These are phyloP conservation scores for Varanus salvator DNA, from an alignment of 2,113 vertebrate species.

Conservation along the genomic window DNA sequence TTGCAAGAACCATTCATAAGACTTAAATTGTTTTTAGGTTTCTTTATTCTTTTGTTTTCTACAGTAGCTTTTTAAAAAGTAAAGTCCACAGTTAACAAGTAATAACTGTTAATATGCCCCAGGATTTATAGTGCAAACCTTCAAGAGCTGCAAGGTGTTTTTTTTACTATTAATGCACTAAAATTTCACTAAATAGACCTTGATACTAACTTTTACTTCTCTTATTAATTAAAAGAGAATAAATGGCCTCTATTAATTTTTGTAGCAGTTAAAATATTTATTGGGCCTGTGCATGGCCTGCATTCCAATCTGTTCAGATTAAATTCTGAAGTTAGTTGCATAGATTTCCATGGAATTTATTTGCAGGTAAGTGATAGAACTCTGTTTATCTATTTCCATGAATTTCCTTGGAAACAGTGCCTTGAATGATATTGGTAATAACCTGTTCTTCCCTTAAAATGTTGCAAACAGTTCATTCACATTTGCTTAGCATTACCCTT, in stretches of 20 bases:
- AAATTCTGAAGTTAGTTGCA: neutral
- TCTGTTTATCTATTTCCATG: neutral
- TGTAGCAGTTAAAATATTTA: neutral
- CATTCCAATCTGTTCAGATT: neutral
- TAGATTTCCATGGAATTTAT: neutral
- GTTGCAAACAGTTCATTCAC: neutral
- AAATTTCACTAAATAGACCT: too few relatives aligned
- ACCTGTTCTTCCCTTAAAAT: neutral
- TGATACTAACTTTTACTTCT: neutral
- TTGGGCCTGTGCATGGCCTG: neutral
- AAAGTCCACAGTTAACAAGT: neutral
- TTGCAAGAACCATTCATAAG: neutral
- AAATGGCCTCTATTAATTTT: neutral
- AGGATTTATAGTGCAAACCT: neutral
- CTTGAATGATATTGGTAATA: neutral
- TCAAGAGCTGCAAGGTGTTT: neutral
- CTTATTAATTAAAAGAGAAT: neutral
- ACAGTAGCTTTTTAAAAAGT: too few relatives aligned
- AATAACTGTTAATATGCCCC: neutral
- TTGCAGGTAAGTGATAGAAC: neutral
- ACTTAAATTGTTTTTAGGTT: neutral
- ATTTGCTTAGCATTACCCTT: neutral
- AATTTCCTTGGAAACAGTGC: neutral
- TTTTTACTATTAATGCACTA: neutral
- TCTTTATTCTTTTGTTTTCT: neutral